These are phyloP conservation scores for Eurystomus gularis DNA, from an alignment of 2,113 vertebrate species.

Conservation along the genomic window DNA sequence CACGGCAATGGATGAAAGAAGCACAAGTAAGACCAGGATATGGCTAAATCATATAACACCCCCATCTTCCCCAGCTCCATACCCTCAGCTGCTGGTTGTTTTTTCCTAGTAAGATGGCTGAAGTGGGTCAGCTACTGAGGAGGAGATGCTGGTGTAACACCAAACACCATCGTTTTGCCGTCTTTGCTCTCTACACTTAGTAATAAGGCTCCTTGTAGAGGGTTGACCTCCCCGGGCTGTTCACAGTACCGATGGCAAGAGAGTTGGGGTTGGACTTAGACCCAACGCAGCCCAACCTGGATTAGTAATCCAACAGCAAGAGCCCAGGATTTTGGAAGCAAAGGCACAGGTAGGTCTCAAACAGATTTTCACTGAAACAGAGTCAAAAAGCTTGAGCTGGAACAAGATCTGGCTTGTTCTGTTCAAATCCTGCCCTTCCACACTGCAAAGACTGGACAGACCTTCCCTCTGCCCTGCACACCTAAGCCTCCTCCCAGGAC, in stretches of 20 bases:
- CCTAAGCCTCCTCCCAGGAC: not conserved
- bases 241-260: not conserved
- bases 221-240: not conserved
- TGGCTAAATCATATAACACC: not conserved
- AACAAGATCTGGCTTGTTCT: not conserved
- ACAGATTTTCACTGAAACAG: not conserved
- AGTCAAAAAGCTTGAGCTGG: not conserved
- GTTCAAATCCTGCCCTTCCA: not conserved
- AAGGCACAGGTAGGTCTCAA: not conserved
- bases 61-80: not conserved
- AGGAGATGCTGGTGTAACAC: not conserved
- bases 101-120: not conserved
- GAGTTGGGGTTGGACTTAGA: not conserved
- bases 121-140: not conserved
- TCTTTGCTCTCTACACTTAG: not conserved
- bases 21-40: not conserved
- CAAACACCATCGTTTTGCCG: not conserved
- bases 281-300: not conserved
- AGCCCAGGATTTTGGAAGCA: not conserved
- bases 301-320: not conserved
- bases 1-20: not conserved
- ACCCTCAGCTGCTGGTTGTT: not conserved
- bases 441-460: not conserved
- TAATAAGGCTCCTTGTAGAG: not conserved
- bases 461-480: not conserved